Conservation (phyloP, 2,888 invertebrate genomes). For the Tachina fera region DNA sequence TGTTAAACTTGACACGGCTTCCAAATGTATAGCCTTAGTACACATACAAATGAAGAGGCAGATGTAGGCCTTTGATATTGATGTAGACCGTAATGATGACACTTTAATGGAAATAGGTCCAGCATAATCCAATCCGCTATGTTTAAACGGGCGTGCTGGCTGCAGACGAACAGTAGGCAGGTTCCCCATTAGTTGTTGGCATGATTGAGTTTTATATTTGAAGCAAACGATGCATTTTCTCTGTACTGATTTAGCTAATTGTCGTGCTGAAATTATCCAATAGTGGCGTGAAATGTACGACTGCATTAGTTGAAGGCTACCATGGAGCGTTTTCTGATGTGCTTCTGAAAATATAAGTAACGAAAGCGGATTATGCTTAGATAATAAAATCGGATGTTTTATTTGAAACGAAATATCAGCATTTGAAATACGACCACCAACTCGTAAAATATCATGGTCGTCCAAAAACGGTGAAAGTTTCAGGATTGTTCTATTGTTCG, state of each 20-base stretch:
- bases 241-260: not conserved
- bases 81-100: not conserved
- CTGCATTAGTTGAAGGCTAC: not conserved
- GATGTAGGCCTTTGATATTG: not conserved
- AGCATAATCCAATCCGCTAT: no score
- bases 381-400: slow-evolving; percentile 11
- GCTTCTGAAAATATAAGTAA: slow-evolving; percentile 7
- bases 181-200: not conserved
- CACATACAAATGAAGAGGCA: not conserved
- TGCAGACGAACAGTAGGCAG: not conserved
- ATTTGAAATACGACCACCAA: slow-evolving; percentile 14
- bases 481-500: not conserved
- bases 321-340: not conserved
- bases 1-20: not conserved
- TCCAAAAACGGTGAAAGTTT: slow-evolving; percentile 3
- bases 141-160: no score
- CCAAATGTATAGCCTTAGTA: not conserved
- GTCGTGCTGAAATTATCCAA: not conserved
- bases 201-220: not conserved
- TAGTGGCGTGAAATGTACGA: not conserved
- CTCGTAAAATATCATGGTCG: not conserved
- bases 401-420: not conserved
- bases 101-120: no score
- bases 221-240: not conserved
- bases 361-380: not conserved